These are phyloP conservation scores for Mus caroli DNA, from an alignment of 2,797 vertebrate genomes.

Conservation along the genomic window DNA sequence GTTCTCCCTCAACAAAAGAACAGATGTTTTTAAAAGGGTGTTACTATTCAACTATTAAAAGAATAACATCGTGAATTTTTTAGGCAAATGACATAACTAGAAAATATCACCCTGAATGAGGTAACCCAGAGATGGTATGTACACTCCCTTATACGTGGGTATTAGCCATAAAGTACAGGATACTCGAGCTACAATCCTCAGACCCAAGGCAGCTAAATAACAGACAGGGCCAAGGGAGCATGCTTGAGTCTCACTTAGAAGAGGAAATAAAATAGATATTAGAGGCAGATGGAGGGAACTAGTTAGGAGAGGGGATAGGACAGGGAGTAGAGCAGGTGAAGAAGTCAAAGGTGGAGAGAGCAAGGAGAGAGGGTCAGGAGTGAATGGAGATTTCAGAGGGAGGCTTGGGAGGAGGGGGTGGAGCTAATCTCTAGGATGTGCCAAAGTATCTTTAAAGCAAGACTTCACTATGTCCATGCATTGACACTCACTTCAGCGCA, in stretches of 20 bases:
- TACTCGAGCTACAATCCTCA: not conserved
- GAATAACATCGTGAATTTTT: not conserved
- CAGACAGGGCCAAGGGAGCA: not conserved
- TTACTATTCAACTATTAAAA: not conserved
- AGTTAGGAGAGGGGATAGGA: not conserved
- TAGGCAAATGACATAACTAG: not conserved
- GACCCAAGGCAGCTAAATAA: not conserved
- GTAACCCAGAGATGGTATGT: not conserved
- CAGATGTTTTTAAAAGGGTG: not conserved
- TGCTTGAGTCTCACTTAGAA: not conserved
- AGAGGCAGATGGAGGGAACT: not conserved
- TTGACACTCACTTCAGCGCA: slow-evolving; percentile 28
- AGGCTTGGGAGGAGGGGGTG: not conserved
- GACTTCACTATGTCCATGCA: not conserved
- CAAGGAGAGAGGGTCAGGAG: not conserved
- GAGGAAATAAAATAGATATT: not conserved
- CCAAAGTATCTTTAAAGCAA: not conserved
- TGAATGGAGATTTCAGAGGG: not conserved
- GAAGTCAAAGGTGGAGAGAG: not conserved
- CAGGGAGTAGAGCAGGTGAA: not conserved
- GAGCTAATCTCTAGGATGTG: not conserved
- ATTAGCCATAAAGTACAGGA: not conserved
- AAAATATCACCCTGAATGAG: not conserved
- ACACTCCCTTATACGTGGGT: not conserved
- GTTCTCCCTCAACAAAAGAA: not conserved